Conservation (phyloP, 2,888 invertebrate species). For the Glyphotaelius pellucidus region DNA sequence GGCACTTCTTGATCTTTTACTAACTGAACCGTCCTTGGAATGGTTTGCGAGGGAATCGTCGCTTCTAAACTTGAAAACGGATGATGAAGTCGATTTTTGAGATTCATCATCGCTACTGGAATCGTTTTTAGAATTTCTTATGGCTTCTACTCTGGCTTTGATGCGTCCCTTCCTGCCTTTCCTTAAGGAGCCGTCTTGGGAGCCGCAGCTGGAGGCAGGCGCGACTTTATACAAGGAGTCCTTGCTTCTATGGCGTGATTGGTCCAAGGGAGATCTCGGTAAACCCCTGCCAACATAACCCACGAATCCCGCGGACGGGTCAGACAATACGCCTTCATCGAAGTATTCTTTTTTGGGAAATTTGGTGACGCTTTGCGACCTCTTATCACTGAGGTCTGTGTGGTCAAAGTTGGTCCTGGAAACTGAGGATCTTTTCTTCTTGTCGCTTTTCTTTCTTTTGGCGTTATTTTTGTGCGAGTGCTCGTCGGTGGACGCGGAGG, state of each 20-base stretch:
- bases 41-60: slow-evolving; percentile 81
- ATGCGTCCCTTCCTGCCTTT: slow-evolving; percentile 79
- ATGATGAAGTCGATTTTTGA: slow-evolving; percentile 81
- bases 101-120: slow-evolving; percentile 87
- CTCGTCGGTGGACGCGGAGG: slow-evolving; percentile 75
- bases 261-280: slow-evolving; percentile 69
- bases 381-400: slow-evolving; percentile 78
- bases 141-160: slow-evolving; percentile 83
- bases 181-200: slow-evolving; percentile 76
- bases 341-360: slow-evolving; percentile 71
- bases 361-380: slow-evolving; percentile 76
- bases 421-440: slow-evolving; percentile 76
- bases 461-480: slow-evolving; percentile 73
- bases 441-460: slow-evolving; percentile 72
- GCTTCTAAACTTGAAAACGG: slow-evolving; percentile 82
- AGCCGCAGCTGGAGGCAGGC: slow-evolving; percentile 73
- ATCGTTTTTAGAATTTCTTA: slow-evolving; percentile 80
- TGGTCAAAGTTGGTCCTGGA: slow-evolving; percentile 82
- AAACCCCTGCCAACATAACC: slow-evolving; percentile 72
- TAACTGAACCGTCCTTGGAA: slow-evolving; percentile 78
- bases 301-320: slow-evolving; percentile 77
- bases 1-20: slow-evolving; percentile 83
- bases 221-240: slow-evolving; percentile 70
- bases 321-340: slow-evolving; percentile 79
- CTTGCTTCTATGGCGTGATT: slow-evolving; percentile 68